Base-by-base conservation (phyloP, 35 echinoderm and acorn worm species). In the Amphiura filiformis region DNA sequence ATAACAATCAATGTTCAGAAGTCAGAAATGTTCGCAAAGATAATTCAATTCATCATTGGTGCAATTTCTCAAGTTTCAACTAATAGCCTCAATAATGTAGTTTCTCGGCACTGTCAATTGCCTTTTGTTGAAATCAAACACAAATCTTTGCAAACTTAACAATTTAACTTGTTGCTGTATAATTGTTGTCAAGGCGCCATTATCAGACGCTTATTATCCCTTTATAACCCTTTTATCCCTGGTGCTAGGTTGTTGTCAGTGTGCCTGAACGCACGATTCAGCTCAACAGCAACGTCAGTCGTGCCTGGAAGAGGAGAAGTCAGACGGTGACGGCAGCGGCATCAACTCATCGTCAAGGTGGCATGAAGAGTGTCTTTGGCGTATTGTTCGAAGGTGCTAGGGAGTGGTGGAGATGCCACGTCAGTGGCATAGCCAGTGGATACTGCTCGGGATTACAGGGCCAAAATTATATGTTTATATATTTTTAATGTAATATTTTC, bases 221-320 rank as follows among this genome's bases (percentile, higher is more conserved):
- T 70, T 70, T 70, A 70, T 70, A 70, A 70, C 61, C 61, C 61
- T 70, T 70, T 70, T 70, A 52, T 52, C 26, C 41, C 61, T 23
- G 61, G 61, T 70, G 61, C 61, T 70, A 70, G 61, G 61, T 70
- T 70, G 61, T 70, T 70, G 61, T 70, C 61, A 11, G 26, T 70
- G 28, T 26, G 61, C 61, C 61, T 70, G 61, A 70, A 70, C 61
- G 61, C 4, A 70, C 9, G 11, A 70, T 70, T 70, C 61, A 70
- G 61, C 61, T 5, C n/a, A n/a, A n/a, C 61, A 70, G 61, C 61
- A 70, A 70, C 61, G 4, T 70, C 17, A 70, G 61, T 5, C 61
- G 61, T 15, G 61, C 61, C 28, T 30, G 61, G 61, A 70, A 3
- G 28, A n/a, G 61, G 26, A 30, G 61, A 70, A 26, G 61, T 18